Evolutionary conservation across 2,113 vertebrate genomes (phyloP).

Genomic region (Hemiscyllium ocellatum): DNA sequence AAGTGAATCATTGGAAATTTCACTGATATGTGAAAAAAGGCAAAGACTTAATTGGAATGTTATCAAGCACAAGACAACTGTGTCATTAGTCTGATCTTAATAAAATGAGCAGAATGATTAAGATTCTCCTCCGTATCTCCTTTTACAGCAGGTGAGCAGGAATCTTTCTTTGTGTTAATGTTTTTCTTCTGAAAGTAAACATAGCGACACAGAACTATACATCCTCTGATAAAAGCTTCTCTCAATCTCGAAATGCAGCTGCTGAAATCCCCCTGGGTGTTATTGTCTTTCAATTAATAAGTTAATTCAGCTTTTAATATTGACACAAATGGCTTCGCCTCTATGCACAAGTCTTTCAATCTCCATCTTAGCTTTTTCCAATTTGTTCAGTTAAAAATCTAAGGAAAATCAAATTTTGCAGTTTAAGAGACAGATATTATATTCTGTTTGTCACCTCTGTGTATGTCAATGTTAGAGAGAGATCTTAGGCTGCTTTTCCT

Average conservation of each 20-base stretch:
- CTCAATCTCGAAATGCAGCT: background rate
- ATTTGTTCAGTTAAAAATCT: background rate
- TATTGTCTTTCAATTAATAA: slow-evolving; percentile 30
- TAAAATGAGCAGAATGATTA: background rate
- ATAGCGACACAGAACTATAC: background rate
- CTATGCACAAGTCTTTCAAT: background rate
- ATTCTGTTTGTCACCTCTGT: background rate
- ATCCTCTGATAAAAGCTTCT: background rate
- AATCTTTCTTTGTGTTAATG: background rate
- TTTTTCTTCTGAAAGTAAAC: background rate
- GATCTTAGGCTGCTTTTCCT: background rate
- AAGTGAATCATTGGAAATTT: background rate
- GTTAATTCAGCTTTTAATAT: background rate
- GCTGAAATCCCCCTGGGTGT: background rate
- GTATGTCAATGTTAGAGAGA: background rate
- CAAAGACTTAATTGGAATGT: background rate
- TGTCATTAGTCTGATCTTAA: background rate
- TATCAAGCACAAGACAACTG: background rate
- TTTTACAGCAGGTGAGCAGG: background rate
- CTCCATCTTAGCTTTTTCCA: slow-evolving; percentile 14
- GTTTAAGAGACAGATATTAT: background rate
- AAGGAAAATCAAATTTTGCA: background rate
- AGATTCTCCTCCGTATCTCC: background rate
- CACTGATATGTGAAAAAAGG: background rate
- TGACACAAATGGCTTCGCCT: slow-evolving; percentile 1